Conservation (phyloP, 2,113 vertebrate species). For the Lepus timidus region DNA sequence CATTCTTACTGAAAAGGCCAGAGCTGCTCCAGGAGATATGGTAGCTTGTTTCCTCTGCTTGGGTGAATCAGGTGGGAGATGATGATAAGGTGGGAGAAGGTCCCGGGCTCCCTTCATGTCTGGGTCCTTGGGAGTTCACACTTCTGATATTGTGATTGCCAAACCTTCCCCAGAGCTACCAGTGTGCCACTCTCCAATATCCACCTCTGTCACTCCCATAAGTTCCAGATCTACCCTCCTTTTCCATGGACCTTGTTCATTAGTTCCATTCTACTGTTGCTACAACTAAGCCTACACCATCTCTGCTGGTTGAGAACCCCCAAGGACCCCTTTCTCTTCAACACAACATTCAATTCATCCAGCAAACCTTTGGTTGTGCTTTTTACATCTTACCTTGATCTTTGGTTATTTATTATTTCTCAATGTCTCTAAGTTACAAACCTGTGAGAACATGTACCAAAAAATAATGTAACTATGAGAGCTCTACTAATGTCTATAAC, state of each 20-base stretch:
- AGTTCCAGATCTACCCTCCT: background rate
- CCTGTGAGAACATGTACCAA: background rate
- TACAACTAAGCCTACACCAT: background rate
- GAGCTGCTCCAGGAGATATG: background rate
- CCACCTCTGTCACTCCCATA: accelerated
- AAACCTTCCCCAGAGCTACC: background rate
- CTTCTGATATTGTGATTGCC: too few relatives aligned
- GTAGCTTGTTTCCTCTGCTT: background rate
- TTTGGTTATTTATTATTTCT: background rate
- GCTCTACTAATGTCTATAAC: background rate
- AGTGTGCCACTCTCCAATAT: background rate
- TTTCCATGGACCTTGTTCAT: background rate
- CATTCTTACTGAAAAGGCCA: background rate
- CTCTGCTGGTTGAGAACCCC: background rate
- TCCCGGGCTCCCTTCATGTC: background rate
- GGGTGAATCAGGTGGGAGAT: background rate
- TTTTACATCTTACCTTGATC: background rate
- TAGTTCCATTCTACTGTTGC: background rate
- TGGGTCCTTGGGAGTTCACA: background rate
- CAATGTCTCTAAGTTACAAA: background rate
- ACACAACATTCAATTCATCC: background rate
- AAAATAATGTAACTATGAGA: background rate
- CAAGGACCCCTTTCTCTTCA: background rate
- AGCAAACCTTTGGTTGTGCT: background rate
- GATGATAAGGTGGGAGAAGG: background rate